Base-by-base conservation (phyloP, 2,113 vertebrate genomes). In the Misgurnus anguillicaudatus region DNA sequence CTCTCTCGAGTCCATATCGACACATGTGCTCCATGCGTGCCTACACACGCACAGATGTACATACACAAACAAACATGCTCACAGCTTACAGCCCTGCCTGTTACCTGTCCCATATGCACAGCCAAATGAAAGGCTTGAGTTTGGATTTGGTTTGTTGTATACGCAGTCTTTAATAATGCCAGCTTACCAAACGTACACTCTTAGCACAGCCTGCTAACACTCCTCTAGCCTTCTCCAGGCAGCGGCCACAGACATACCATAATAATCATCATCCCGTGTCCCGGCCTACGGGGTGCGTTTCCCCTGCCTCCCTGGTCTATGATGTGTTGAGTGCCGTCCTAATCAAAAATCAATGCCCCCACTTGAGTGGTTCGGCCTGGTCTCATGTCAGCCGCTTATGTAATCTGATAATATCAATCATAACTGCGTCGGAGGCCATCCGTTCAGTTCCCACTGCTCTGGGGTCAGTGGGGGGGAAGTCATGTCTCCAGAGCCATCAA, bases 361-460 rank as follows among this genome's bases (percentile, higher is more conserved):
- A 93, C 94, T 94, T 92, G 93, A 91, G 92, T 87, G 87, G 88
- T 85, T 88, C 91, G 89, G 91, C 85, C 90, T 92, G 90, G 81
- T 85, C 89, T 87, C 92, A 87, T 91, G 89, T 92, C 38, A 86
- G 89, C 64, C 72, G 90, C 89, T 93, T 93, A 95, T 95, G 91
- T 97, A 94, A 96, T 96, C 94, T 97, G 95, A 97, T 97, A 93
- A 94, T 93, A 94, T 95, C 95, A 93, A 94, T 95, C 94, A 94
- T 96, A 96, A 97, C 95, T 90, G 94, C 93, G 94, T 96, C 95
- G 94, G 94, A 93, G 90, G 93, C 94, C 94, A 98, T 95, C 94
- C 91, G 93, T 96, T 82, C 93, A 94, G 94, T 94, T 96, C 95
- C 91, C 93, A 93, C 92, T 89, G 92, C 91, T 90, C 90, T 83